Percentiles rank a stretch among this genome's conserved stretches.
These are phyloP conservation scores for Sarcophaga variegata DNA, from an alignment of 2,888 invertebrate species.

Conservation along the genomic window DNA sequence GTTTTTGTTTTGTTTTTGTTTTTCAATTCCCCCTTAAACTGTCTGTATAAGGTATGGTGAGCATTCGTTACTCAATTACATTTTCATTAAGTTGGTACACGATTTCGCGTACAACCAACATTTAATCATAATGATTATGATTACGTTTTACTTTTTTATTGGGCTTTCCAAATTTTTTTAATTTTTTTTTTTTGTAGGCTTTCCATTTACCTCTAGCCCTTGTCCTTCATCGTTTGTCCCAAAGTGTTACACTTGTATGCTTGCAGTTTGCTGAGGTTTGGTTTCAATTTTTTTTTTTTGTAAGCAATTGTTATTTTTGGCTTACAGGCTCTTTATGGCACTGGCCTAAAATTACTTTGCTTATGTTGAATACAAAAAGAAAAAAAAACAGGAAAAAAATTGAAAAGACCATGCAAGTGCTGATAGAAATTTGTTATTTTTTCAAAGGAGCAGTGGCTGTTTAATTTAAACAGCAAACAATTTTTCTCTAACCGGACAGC, in stretches of 20 bases:
- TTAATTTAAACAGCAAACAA: conserved; percentile 63
- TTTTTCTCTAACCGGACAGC: conserved; percentile 47
- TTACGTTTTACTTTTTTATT: conserved; percentile 71
- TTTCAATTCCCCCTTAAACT: conserved; percentile 69
- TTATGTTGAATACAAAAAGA: not conserved
- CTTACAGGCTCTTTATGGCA: conserved; percentile 36
- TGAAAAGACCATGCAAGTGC: conserved; percentile 48
- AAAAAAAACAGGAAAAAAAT: not conserved
- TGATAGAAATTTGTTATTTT: conserved; percentile 61
- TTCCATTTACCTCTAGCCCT: not conserved
- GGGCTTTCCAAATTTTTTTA: too few species aligned
- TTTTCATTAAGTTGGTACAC: conserved; percentile 82
- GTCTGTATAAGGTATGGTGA: conserved; percentile 71
- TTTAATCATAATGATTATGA: conserved; percentile 82
- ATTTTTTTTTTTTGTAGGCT: conserved; percentile 7
- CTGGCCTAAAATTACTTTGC: conserved; percentile 9
- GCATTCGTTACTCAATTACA: conserved; percentile 82
- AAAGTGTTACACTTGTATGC: conserved; percentile 61
- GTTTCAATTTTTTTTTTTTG: not conserved
- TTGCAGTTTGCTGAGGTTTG: conserved; percentile 34
- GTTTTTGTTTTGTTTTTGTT: conserved; percentile 30
- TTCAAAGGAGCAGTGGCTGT: conserved; percentile 60
- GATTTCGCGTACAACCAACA: conserved; percentile 81
- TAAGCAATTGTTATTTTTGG: conserved; percentile 22
- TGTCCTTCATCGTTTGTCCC: conserved; percentile 19